Base-by-base conservation (phyloP, 2,113 vertebrate species). In the Paradoxurus hermaphroditus region DNA sequence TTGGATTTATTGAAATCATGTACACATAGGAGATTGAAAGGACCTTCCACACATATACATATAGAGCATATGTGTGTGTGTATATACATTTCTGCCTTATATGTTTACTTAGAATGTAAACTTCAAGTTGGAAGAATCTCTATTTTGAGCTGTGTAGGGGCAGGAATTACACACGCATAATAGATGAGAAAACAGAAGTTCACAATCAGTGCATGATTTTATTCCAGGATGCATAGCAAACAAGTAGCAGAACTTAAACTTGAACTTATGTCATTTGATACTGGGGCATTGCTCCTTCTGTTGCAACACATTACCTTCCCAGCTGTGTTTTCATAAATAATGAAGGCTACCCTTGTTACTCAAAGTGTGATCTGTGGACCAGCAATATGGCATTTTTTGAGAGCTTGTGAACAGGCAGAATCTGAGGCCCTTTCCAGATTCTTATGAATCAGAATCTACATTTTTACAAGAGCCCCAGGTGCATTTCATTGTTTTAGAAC, bases 291-390 rank as follows among this genome's bases (percentile, higher is more conserved):
- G 63, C 29, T 93, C 34, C 62, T 85, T n/a, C 34, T 29, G 29
- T 62, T 68, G 70, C 5, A 68, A 62, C 21, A 65, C 23, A n/a
- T 53, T 29, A 44, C 36, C 63, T 73, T 36, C 59, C 53, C 83
- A 62, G 46, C 46, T 97, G 73, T 86, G 41, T 82, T 93, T 97
- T 96, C 83, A 70, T 82, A 41, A 85, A 87, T 68, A 92, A 84
- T 31, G 23, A 86, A 25, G 44, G 70, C 53, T 21, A 67, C 29
- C 29, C 34, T 90, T 92, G 51, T 46, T 72, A 72, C 51, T 90
- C 16, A 1, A 63, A 77, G 23, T 65, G 7, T 78, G 62, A 86
- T 67, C n/a, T 34, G 23, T 34, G 31, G n/a, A 62, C 59, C 78
- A 21, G 70, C 23, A 94, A 44, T 16, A 97, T 27, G 53, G 65